These are phyloP conservation scores for Xenopus petersii DNA, from an alignment of 2,797 vertebrate genomes.

Conservation along the genomic window DNA sequence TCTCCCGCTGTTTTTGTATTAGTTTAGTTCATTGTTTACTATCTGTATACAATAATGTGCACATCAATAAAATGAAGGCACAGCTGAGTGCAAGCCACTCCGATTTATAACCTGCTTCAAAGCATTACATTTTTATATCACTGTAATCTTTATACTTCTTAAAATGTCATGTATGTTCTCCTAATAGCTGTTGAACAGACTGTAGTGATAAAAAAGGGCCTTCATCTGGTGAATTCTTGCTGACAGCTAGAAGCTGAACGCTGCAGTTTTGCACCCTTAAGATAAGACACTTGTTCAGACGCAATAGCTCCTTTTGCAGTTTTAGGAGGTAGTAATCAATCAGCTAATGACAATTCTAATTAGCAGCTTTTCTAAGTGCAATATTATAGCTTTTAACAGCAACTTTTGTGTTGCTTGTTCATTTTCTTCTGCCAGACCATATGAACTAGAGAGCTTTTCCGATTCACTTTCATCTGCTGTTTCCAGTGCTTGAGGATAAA, in stretches of 20 bases:
- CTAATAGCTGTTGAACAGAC: slow-evolving; percentile 58
- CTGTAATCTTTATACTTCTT: slow-evolving; percentile 49
- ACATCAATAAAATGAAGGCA: too few species aligned
- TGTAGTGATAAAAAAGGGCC: slow-evolving; percentile 52
- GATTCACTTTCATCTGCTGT: slow-evolving; percentile 47
- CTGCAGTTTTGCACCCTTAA: slow-evolving; percentile 58
- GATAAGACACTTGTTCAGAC: slow-evolving; percentile 62
- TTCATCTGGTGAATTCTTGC: slow-evolving; percentile 54
- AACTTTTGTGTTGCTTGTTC: slow-evolving; percentile 56
- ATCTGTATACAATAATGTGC: too few species aligned
- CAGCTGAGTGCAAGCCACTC: too few species aligned
- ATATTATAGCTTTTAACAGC: slow-evolving; percentile 56
- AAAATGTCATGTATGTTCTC: slow-evolving; percentile 55
- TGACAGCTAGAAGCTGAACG: slow-evolving; percentile 60
- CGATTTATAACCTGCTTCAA: too few species aligned
- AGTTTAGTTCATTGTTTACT: too few species aligned
- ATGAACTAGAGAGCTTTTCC: slow-evolving; percentile 49
- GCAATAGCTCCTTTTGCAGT: slow-evolving; percentile 53
- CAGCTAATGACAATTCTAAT: slow-evolving; percentile 70
- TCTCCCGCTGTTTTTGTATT: too few species aligned
- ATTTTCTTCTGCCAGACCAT: slow-evolving; percentile 48
- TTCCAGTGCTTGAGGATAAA: slow-evolving; percentile 50
- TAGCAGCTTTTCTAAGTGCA: slow-evolving; percentile 61
- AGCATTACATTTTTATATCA: slow-evolving; percentile 32
- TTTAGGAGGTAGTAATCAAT: slow-evolving; percentile 62